phyloP scores from a whole-genome alignment of 2,797 vertebrate species.

The Miopithecus talapoin region DNA sequence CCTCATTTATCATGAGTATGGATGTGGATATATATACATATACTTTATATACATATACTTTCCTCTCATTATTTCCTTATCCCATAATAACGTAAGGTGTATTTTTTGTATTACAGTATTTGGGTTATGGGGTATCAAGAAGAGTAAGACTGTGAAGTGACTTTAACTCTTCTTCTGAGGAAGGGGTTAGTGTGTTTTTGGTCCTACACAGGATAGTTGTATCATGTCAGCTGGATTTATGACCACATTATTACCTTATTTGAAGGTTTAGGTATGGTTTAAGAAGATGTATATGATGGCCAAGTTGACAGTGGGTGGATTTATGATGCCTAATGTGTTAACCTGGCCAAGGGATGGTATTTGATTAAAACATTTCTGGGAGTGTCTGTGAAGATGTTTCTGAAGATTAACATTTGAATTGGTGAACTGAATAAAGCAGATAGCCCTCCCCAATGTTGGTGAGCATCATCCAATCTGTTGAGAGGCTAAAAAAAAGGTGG shows the following conservation, averaged over 20 bases:
- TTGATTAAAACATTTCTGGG: neutral
- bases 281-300: neutral
- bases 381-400: neutral
- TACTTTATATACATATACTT: neutral
- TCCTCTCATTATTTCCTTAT: neutral
- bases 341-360: neutral
- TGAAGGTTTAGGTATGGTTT: neutral
- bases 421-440: neutral
- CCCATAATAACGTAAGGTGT: no score
- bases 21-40: neutral
- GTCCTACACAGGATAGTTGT: neutral
- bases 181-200: neutral
- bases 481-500: neutral
- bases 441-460: neutral
- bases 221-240: neutral
- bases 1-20: neutral
- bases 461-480: neutral
- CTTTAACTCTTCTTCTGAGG: neutral
- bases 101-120: neutral
- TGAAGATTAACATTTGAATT: neutral
- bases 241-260: neutral
- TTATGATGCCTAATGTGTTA: neutral
- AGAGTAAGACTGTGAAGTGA: neutral
- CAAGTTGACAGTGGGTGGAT: neutral
- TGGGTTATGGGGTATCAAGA: neutral